These are phyloP conservation scores for Manacus vitellinus DNA, from an alignment of 2,113 vertebrate species.

Conservation along the genomic window DNA sequence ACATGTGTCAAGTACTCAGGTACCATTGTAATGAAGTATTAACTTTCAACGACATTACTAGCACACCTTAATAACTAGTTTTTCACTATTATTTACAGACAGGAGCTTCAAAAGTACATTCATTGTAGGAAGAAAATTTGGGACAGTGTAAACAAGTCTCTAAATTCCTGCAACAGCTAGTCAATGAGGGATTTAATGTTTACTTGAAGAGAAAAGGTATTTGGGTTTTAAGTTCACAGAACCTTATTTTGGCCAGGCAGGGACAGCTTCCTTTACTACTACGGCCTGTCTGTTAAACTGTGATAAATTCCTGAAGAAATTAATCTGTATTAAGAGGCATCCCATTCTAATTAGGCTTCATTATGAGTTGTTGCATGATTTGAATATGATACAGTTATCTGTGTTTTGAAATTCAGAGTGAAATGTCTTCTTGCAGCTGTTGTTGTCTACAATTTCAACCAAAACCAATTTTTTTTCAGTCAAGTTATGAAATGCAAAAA, in stretches of 20 bases:
- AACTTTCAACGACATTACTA: neutral
- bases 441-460: slow-evolving; percentile 9
- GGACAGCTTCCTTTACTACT: neutral
- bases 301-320: neutral
- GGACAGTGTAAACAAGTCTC: neutral
- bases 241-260: neutral
- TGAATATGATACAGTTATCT: neutral
- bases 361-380: slow-evolving; percentile 7
- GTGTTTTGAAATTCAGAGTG: slow-evolving; percentile 29
- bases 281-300: neutral
- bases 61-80: neutral
- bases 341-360: slow-evolving; percentile 13
- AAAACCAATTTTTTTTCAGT: neutral
- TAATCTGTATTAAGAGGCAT: neutral
- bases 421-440: neutral
- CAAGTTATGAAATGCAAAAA: slow-evolving; percentile 11
- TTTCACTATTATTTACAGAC: neutral
- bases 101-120: neutral
- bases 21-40: neutral
- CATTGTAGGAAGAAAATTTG: neutral
- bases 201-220: neutral
- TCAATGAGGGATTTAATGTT: neutral
- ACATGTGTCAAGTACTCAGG: neutral
- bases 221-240: neutral
- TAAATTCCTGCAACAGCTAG: neutral